A percentile compares a stretch with the other conserved stretches of the same genome.
Evolutionary conservation across 2,113 vertebrate genomes (phyloP).

Genomic region (Petaurus breviceps): DNA sequence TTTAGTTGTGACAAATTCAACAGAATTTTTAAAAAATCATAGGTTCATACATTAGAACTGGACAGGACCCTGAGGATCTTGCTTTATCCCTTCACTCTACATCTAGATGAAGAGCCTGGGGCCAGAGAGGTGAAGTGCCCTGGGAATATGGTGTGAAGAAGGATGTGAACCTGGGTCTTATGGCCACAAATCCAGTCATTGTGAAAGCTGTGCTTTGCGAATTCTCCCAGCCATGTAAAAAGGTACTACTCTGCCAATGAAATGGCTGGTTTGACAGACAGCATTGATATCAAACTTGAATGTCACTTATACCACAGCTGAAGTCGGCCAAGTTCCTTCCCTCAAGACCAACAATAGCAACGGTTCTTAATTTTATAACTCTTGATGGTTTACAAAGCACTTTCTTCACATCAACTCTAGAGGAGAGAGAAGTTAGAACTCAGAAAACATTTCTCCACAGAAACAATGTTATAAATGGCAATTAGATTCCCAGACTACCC

Average conservation of each 20-base stretch:
- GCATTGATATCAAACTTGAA: background rate
- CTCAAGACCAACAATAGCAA: background rate
- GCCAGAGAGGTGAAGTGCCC: background rate
- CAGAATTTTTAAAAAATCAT: background rate
- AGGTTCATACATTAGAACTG: background rate
- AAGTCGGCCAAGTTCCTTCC: background rate
- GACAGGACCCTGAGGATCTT: background rate
- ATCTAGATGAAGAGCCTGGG: background rate
- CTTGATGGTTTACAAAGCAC: background rate
- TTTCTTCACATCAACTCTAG: background rate
- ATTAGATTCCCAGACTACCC: background rate
- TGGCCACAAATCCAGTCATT: background rate
- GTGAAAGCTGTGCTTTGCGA: background rate
- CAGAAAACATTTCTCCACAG: background rate
- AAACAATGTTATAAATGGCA: background rate
- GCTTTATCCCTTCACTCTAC: background rate
- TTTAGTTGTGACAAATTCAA: background rate
- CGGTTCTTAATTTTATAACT: background rate
- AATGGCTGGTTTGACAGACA: background rate
- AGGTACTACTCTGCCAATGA: background rate
- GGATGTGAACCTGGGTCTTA: background rate
- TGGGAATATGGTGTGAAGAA: background rate
- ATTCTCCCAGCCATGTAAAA: background rate
- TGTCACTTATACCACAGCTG: background rate
- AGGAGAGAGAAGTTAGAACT: background rate